Evolutionary conservation across 2,888 invertebrate species (phyloP).

Genomic region (Acheta domesticus): DNA sequence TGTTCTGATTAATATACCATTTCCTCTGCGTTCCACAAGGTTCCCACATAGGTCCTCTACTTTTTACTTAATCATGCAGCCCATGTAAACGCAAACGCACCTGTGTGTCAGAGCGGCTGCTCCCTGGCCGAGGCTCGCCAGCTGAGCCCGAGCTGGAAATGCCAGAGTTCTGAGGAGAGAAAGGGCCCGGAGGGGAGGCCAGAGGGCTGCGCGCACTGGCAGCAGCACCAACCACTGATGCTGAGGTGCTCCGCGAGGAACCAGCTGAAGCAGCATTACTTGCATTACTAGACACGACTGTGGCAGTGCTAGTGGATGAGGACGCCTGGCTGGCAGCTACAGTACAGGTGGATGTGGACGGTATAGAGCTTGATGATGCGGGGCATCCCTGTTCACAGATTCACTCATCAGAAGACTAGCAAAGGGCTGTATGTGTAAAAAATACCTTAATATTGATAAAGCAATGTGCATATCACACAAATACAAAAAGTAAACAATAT

Average conservation of each 20-base stretch:
- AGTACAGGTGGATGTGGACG: not conserved
- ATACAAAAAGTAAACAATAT: too few species aligned
- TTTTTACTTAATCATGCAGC: too few species aligned
- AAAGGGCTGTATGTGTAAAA: too few species aligned
- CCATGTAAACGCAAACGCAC: too few species aligned
- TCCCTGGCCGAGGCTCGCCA: not conserved
- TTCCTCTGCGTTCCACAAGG: too few species aligned
- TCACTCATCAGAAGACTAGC: too few species aligned
- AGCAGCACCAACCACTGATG: not conserved
- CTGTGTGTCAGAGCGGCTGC: not conserved
- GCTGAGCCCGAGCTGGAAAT: not conserved
- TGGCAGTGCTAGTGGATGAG: not conserved
- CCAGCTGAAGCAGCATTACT: not conserved
- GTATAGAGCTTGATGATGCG: not conserved
- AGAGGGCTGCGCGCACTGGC: not conserved
- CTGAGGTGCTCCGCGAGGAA: not conserved
- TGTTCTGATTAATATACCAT: too few species aligned
- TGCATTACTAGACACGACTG: not conserved
- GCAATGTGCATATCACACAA: too few species aligned
- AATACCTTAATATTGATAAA: too few species aligned
- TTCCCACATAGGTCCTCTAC: too few species aligned
- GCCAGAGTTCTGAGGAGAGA: not conserved
- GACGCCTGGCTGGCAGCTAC: not conserved
- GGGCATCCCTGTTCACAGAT: not conserved
- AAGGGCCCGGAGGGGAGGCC: not conserved